phyloP scores from a whole-genome alignment of 2,113 vertebrate species.

The Ophiodon elongatus region DNA sequence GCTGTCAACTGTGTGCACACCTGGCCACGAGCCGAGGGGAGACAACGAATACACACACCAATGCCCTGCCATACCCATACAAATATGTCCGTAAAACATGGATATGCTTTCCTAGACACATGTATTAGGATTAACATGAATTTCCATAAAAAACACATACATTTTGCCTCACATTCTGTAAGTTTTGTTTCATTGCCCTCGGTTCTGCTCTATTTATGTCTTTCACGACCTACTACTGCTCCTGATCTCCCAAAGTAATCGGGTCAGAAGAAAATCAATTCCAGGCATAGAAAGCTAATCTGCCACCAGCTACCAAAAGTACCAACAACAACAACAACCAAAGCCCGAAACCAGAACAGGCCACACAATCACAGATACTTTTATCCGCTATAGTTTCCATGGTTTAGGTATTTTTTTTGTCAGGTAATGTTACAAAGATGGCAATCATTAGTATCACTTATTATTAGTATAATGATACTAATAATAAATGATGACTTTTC shows the following conservation, averaged over 20 bases:
- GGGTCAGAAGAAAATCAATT: conserved; percentile 13
- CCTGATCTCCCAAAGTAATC: conserved; percentile 10
- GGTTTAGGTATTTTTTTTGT: neutral
- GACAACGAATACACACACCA: neutral
- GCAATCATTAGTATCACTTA: too few species aligned
- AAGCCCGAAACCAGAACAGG: too few species aligned
- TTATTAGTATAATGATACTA: too few species aligned
- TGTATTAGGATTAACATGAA: neutral
- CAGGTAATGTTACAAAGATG: neutral
- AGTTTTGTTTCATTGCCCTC: neutral
- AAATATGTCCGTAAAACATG: neutral
- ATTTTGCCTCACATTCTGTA: too few species aligned
- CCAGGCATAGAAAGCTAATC: conserved; percentile 5
- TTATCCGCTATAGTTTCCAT: too few species aligned
- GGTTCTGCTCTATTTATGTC: conserved; percentile 1
- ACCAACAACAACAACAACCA: neutral
- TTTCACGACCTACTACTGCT: neutral
- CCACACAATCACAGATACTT: too few species aligned
- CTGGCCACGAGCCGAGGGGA: conserved; percentile 26
- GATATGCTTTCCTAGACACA: neutral
- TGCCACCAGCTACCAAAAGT: neutral
- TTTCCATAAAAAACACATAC: neutral
- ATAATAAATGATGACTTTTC: neutral
- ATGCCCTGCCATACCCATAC: neutral
- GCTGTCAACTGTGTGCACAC: conserved; percentile 14